Conservation (phyloP, 2,888 invertebrate species). For the Euplagia quadripunctaria region DNA sequence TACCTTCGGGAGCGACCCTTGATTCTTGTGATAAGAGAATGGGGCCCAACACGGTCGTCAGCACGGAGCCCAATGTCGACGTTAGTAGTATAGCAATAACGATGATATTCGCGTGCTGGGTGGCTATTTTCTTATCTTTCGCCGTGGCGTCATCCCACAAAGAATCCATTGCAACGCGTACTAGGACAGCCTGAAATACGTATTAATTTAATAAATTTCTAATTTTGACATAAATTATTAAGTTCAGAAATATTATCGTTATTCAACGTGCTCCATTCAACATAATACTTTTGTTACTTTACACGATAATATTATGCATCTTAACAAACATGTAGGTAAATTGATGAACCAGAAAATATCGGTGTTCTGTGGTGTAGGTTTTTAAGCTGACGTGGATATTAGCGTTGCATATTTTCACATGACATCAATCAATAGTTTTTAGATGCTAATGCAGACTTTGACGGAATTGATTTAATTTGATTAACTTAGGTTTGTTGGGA, state of each 20-base stretch:
- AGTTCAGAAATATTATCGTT: constrained; percentile 3
- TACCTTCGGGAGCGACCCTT: constrained; percentile 78
- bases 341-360: background rate
- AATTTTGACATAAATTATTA: constrained; percentile 36
- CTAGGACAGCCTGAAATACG: constrained; percentile 78
- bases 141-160: constrained; percentile 70
- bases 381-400: background rate
- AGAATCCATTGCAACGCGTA: constrained; percentile 80
- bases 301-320: background rate
- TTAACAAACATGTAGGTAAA: background rate
- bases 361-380: background rate
- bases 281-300: background rate
- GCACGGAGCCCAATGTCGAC: constrained; percentile 75
- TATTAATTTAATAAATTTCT: constrained; percentile 34
- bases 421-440: background rate
- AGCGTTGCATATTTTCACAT: background rate
- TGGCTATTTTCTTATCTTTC: constrained; percentile 73
- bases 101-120: constrained; percentile 81
- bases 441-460: background rate
- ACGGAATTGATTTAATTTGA: background rate
- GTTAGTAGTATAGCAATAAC: constrained; percentile 81
- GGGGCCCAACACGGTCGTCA: constrained; percentile 79
- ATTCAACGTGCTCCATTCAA: background rate
- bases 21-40: constrained; percentile 75
- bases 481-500: background rate